These are phyloP conservation scores for Scaptomyza tumidula DNA, from an alignment of 2,888 invertebrate genomes.

Conservation along the genomic window DNA sequence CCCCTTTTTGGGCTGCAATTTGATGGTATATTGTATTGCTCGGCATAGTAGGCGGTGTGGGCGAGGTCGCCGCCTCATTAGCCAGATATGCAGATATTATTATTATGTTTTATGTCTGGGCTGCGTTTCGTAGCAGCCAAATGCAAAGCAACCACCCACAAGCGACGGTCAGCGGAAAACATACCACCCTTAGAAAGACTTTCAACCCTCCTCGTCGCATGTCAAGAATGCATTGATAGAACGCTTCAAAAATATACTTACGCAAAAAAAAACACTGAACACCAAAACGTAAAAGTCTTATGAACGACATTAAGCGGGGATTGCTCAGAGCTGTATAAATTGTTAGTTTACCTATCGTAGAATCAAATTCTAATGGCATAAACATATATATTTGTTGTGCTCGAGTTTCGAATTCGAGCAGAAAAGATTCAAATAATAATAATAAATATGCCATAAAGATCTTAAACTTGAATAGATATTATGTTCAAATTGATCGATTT, in stretches of 20 bases:
- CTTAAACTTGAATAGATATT: not conserved
- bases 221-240: conserved; percentile 41
- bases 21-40: conserved; percentile 30
- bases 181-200: conserved; percentile 40
- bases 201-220: conserved; percentile 58
- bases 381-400: too few species aligned
- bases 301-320: not conserved
- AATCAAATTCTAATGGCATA: too few species aligned
- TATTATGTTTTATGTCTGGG: conserved; percentile 18
- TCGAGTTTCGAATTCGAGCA: too few species aligned
- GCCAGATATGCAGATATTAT: conserved; percentile 54
- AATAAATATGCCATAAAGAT: too few species aligned
- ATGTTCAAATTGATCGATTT: not conserved
- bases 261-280: conserved; percentile 4
- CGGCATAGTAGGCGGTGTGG: conserved; percentile 13
- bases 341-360: too few species aligned
- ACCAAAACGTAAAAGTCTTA: not conserved
- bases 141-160: conserved; percentile 51
- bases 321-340: too few species aligned
- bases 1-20: conserved; percentile 32
- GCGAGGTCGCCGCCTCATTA: conserved; percentile 72
- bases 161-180: conserved; percentile 45
- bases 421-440: too few species aligned
- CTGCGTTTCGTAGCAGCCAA: conserved; percentile 2
- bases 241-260: conserved; percentile 8